These are phyloP conservation scores for Furcula furcula DNA, from an alignment of 2,888 invertebrate species.

Conservation along the genomic window DNA sequence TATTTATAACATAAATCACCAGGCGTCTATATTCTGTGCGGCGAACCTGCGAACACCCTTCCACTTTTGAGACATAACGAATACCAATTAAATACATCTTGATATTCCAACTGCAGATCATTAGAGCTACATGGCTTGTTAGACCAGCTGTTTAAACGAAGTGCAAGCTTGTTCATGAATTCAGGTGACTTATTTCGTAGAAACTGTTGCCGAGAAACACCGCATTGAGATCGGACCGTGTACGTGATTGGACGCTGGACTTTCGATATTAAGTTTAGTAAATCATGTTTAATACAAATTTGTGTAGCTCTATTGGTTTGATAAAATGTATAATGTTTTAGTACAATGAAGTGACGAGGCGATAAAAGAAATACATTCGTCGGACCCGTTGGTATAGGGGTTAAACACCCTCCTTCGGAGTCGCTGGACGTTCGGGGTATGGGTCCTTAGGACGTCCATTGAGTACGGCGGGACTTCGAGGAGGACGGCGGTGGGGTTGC, in stretches of 20 bases:
- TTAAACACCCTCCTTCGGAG: too few species aligned
- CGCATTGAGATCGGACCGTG: slow-evolving; percentile 26
- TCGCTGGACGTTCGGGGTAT: too few species aligned
- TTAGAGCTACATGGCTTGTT: slow-evolving; percentile 64
- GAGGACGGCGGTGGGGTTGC: too few species aligned
- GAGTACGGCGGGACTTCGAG: too few species aligned
- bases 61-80: slow-evolving; percentile 55
- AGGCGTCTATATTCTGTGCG: slow-evolving; percentile 62
- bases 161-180: slow-evolving; percentile 46
- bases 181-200: slow-evolving; percentile 42
- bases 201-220: slow-evolving; percentile 31
- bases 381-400: too few species aligned
- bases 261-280: too few species aligned
- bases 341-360: too few species aligned
- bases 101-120: slow-evolving; percentile 65
- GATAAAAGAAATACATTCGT: too few species aligned
- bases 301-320: too few species aligned
- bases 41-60: slow-evolving; percentile 61
- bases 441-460: too few species aligned
- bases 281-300: too few species aligned
- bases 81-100: slow-evolving; percentile 79
- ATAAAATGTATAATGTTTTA: too few species aligned
- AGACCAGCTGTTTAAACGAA: slow-evolving; percentile 50
- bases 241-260: slow-evolving; percentile 8
- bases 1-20: slow-evolving; percentile 63